Evolutionary conservation across 2,113 vertebrate species (phyloP).

Genomic region (Microcebus jonahi): DNA sequence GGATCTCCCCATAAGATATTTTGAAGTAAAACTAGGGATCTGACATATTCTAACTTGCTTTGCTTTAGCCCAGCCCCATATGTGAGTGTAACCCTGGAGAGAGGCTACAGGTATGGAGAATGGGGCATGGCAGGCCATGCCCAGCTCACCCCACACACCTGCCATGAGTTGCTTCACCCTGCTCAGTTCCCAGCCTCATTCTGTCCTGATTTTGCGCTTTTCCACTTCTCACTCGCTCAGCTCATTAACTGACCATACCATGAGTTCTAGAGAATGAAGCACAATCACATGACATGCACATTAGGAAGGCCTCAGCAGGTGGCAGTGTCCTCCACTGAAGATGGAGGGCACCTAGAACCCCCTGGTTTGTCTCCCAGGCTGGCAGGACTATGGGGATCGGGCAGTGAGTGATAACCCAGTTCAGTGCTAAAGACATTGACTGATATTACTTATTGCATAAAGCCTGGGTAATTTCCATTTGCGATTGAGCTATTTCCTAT

Average conservation of each 20-base stretch:
- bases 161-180: rapidly evolving
- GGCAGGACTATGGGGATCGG: rapidly evolving
- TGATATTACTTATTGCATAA: not conserved
- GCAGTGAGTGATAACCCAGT: not conserved
- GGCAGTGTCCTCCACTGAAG: not conserved
- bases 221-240: not conserved
- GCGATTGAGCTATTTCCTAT: not conserved
- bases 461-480: not conserved
- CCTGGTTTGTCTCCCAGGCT: not conserved
- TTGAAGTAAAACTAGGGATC: not conserved
- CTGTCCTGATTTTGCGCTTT: not conserved
- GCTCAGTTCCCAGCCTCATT: not conserved
- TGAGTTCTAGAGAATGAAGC: not conserved
- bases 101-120: not conserved
- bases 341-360: too few relatives aligned
- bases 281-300: not conserved
- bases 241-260: not conserved
- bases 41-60: not conserved
- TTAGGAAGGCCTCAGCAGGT: not conserved
- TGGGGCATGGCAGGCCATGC: not conserved
- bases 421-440: not conserved
- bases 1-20: not conserved
- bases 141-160: not conserved
- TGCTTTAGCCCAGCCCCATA: not conserved
- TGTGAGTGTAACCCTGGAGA: not conserved